These are phyloP conservation scores for Myoxocephalus aenaeus DNA, from an alignment of 2,797 vertebrate genomes.

Conservation along the genomic window DNA sequence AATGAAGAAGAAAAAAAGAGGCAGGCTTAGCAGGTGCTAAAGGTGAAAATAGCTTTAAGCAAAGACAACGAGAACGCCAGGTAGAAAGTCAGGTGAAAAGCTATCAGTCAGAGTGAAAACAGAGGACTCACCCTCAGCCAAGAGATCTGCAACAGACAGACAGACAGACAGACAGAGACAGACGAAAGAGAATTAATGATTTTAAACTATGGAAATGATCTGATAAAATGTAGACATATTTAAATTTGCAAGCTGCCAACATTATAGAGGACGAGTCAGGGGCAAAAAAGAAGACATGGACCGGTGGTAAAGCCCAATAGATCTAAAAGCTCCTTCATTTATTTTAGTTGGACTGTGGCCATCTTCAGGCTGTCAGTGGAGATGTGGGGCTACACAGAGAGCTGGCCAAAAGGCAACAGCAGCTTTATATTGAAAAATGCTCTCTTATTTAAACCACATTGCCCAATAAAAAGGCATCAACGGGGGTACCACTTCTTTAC, in stretches of 20 bases:
- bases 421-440: slow-evolving; percentile 1
- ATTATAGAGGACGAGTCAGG: neutral
- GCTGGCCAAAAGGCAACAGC: slow-evolving; percentile 1
- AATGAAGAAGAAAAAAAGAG: slow-evolving; percentile 11
- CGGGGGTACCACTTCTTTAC: neutral
- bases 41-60: slow-evolving; percentile 12
- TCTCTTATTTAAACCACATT: slow-evolving; percentile 11
- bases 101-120: neutral
- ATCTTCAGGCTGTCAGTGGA: slow-evolving; percentile 5
- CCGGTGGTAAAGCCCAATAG: slow-evolving; percentile 3
- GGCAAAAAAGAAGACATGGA: neutral
- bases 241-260: slow-evolving; percentile 25
- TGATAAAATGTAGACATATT: slow-evolving; percentile 3
- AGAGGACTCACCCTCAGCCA: slow-evolving; percentile 77
- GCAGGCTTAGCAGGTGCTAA: neutral
- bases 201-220: neutral
- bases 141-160: slow-evolving; percentile 69
- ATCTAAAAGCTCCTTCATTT: slow-evolving; percentile 28
- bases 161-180: slow-evolving; percentile 25
- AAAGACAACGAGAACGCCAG: slow-evolving; percentile 10
- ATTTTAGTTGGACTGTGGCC: slow-evolving; percentile 35
- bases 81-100: slow-evolving; percentile 8
- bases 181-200: slow-evolving; percentile 2
- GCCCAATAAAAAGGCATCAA: neutral
- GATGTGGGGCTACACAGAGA: slow-evolving; percentile 9